Evolutionary conservation across 2,113 vertebrate genomes (phyloP), one percentile per base, ranked within the genome.

Genomic region (Clarias batrachus): DNA sequence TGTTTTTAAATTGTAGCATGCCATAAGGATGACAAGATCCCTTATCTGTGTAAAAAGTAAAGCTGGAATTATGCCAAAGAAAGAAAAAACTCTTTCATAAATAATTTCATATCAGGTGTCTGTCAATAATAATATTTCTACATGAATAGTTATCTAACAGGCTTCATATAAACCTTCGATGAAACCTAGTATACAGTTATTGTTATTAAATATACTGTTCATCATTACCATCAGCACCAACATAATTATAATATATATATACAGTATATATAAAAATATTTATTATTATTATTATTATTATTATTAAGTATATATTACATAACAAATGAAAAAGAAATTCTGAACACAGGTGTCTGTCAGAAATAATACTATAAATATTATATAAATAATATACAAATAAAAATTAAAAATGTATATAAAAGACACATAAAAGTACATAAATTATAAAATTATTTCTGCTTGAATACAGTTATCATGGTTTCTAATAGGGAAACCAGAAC

Each of bases 71-170:
- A 10, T 12, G 1, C 2, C 0, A 3, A 54, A 77, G 8, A 77
- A 54, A 19, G 4, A 4, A 10, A 19, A 17, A 37, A 33, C 3
- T 7, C 37, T 10, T 16, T 89, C 90, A 93, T 90, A 94, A 88
- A 92, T 89, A 86, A 27, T 90, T 59, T 16, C 8, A 83, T 81
- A 77, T 60, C 4, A 33, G 16, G 74, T 63, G 59, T 86, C 63
- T 86, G 62, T 48, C 76, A 86, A 79, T 87, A 89, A 30, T 10
- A 63, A 81, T 68, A 86, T 87, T 25, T 86, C 81, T 68, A 79
- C 83, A 85, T 66, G 70, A 84, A 8, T 48, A 48, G 48, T 48
- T 48, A 48, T 48, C 48, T 8, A 48, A 48, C 48, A 48, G 48
- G 48, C 48, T 48, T 48, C 7, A 48, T 48, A 48, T 48, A 73